phyloP scores from a whole-genome alignment of 2,113 vertebrate genomes.

The Dolichallabes microphthalmus region DNA sequence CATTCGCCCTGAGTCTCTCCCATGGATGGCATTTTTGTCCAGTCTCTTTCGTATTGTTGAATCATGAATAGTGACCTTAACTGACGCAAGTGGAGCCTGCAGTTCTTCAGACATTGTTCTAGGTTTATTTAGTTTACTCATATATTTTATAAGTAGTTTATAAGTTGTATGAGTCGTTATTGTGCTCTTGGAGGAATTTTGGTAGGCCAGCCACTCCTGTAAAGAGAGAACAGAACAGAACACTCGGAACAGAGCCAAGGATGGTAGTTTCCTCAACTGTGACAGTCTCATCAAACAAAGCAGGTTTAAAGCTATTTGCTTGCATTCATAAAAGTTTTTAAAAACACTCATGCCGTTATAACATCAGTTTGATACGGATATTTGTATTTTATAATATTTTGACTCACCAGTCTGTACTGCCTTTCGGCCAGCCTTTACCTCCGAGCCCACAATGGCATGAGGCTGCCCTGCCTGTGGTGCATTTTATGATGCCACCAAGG shows the following conservation, averaged over 20 bases:
- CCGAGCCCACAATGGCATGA: slow-evolving; percentile 86
- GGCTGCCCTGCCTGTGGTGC: slow-evolving; percentile 76
- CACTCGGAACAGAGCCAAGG: slow-evolving; percentile 37
- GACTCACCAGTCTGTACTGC: slow-evolving; percentile 81
- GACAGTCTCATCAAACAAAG: background rate
- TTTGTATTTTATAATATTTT: background rate
- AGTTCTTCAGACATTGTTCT: no score
- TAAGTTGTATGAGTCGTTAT: no score
- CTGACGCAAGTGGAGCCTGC: no score
- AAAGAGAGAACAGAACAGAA: no score
- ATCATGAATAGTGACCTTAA: no score
- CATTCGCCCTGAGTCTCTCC: no score
- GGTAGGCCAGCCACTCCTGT: no score
- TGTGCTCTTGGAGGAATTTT: no score
- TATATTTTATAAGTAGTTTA: no score
- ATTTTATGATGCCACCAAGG: slow-evolving; percentile 78
- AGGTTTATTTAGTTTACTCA: no score
- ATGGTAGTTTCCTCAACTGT: slow-evolving; percentile 36
- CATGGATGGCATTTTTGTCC: no score
- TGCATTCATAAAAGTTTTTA: background rate
- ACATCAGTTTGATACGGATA: background rate
- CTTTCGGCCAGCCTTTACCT: slow-evolving; percentile 80
- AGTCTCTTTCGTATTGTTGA: no score
- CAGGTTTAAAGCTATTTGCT: background rate
- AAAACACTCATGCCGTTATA: background rate